A percentile compares a stretch with the other conserved stretches of the same genome.
phyloP scores from a whole-genome alignment of 2,888 invertebrate species.

The Brachyptera risi region DNA sequence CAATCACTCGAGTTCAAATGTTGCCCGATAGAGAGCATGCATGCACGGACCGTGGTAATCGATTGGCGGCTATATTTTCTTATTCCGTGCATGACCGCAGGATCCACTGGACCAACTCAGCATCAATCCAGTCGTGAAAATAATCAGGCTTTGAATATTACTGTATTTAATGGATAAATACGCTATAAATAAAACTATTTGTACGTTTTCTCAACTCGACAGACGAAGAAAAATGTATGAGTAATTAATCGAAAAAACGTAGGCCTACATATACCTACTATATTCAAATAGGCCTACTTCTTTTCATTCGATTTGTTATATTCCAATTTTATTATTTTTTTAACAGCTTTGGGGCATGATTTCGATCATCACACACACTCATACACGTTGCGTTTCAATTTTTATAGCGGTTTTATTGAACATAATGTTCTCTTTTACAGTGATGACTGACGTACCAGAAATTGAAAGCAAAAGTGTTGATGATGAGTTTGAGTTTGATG shows the following conservation, averaged over 20 bases:
- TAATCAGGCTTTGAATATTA: background rate
- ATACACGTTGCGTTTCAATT: background rate
- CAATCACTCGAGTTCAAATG: background rate
- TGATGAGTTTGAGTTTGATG: background rate
- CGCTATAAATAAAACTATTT: too few species aligned
- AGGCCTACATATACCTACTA: too few species aligned
- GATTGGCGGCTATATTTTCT: background rate
- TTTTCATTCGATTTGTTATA: too few species aligned
- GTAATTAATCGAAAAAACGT: too few species aligned
- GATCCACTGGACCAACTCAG: background rate
- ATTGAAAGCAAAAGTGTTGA: slow-evolving; percentile 20
- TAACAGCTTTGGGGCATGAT: background rate
- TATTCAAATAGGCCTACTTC: too few species aligned
- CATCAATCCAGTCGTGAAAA: background rate
- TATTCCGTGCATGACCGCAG: background rate
- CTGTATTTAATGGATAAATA: too few species aligned
- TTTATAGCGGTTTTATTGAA: slow-evolving; percentile 6
- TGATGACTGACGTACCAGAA: slow-evolving; percentile 12
- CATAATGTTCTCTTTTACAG: slow-evolving; percentile 11
- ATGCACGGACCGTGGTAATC: background rate
- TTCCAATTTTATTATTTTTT: background rate
- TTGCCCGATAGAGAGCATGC: background rate
- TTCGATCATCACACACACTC: background rate
- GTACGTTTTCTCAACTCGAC: too few species aligned
- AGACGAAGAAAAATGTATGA: too few species aligned